Evolutionary conservation across 2,113 vertebrate species (phyloP).

Genomic region (Aplodontia rufa): DNA sequence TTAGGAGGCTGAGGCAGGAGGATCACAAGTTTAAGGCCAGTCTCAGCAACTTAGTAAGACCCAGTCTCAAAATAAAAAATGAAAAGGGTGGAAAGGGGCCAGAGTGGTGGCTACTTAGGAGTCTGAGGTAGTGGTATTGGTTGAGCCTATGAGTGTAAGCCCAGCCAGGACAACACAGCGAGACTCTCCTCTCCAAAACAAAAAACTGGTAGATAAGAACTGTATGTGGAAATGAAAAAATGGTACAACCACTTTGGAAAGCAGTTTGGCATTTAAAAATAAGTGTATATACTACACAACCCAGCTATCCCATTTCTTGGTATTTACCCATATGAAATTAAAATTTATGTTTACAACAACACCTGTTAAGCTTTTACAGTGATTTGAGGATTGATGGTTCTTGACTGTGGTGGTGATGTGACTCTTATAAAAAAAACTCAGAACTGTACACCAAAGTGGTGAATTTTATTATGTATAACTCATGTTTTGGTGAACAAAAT

Average conservation of each 20-base stretch:
- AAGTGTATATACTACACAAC: background rate
- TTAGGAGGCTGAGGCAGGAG: too few species aligned
- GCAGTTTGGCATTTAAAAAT: background rate
- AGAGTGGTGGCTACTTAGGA: too few species aligned
- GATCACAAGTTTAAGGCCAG: too few species aligned
- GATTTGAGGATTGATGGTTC: background rate
- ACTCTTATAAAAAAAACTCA: background rate
- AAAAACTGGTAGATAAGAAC: too few species aligned
- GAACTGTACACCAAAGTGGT: background rate
- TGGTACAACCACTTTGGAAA: background rate
- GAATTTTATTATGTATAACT: background rate
- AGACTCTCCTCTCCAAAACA: too few species aligned
- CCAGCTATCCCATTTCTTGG: background rate
- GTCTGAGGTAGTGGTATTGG: too few species aligned
- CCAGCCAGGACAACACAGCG: background rate
- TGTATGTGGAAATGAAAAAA: background rate
- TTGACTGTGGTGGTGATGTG: background rate
- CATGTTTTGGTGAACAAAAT: background rate
- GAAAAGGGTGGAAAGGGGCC: too few species aligned
- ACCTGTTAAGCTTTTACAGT: background rate
- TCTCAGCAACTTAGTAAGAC: too few species aligned
- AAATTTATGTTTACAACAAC: background rate
- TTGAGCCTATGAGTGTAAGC: too few species aligned
- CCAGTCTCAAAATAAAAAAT: too few species aligned
- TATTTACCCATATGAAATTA: background rate